Evolutionary conservation across 2,113 vertebrate species (phyloP), one percentile per base, ranked within the genome.

Genomic region (Nycticebus coucang): DNA sequence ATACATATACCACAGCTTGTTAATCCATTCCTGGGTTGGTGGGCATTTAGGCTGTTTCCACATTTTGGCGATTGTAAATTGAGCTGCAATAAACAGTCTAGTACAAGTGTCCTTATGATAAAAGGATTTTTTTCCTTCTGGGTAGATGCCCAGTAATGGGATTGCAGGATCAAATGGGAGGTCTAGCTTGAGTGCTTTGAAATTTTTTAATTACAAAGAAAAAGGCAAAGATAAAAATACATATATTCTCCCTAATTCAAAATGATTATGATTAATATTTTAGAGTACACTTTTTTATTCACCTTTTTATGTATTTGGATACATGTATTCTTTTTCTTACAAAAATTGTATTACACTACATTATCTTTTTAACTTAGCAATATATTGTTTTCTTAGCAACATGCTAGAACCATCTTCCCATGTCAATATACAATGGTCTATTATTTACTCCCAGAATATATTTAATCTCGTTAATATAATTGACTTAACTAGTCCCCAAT

Each of bases 251-350:
- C 33, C 6, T 84, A 95, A 68, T 17, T 33, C 28, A 60, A 83
- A 66, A 24, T 93, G 33, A 79, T 69, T 82, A 60, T 74, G 59
- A 33, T 74, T 93, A 88, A 45, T 95, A 62, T 79, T 91, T 83
- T 91, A 93, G 28, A 82, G 89, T 82, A 79, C 83, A 12, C 4
- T 53, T n/a, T 91, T 79, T 57, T 66, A 62, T n/a, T 89, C 22
- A 22, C 12, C 35, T 22, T 41, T 83, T 59, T 35, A 12, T 7
- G 8, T 68, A 72, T 60, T 50, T 57, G 12, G 95, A 45, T 79
- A 41, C 22, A 30, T 37, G 7, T 59, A 55, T 86, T 86, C 5
- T 86, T 84, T 87, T 71, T 93, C 37, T 68, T 66, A 72, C 2
- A 91, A 59, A 93, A 77, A 55, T 45, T 55, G 2, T 26, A 69